Conservation (phyloP, 92 coral and sea anemone genomes). For the Phymanthus crucifer region DNA sequence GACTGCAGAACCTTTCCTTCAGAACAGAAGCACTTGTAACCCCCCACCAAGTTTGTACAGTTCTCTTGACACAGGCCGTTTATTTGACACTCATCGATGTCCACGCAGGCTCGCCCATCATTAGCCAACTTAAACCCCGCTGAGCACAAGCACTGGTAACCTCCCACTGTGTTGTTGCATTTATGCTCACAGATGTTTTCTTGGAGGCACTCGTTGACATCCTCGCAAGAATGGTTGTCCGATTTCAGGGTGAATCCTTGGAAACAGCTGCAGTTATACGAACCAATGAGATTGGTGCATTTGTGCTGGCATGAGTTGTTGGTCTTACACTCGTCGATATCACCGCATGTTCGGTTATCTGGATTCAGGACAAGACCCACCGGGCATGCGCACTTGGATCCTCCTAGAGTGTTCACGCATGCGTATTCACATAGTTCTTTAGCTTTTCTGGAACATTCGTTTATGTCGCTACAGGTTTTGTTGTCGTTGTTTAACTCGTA, state of each 20-base stretch:
- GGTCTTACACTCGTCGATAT: conserved; percentile 47
- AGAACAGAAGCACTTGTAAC: conserved; percentile 35
- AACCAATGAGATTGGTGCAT: conserved; percentile 52
- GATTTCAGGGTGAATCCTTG: conserved; percentile 34
- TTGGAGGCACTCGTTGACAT: conserved; percentile 48
- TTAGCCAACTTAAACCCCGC: conserved; percentile 38
- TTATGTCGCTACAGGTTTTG: conserved; percentile 23
- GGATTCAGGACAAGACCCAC: conserved; percentile 13
- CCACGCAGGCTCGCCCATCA: conserved; percentile 27
- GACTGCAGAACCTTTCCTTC: conserved; percentile 23
- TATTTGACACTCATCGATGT: neutral
- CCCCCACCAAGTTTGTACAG: conserved; percentile 28
- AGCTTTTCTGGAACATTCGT: conserved; percentile 27
- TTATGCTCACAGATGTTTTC: conserved; percentile 10
- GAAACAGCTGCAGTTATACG: conserved; percentile 49
- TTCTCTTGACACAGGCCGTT: conserved; percentile 22
- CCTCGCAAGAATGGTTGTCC: conserved; percentile 47
- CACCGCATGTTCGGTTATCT: conserved; percentile 50
- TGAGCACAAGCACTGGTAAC: conserved; percentile 51
- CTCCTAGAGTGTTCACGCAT: conserved; percentile 32
- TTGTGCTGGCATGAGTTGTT: conserved; percentile 40
- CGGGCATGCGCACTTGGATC: conserved; percentile 30
- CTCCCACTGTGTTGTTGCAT: conserved; percentile 50
- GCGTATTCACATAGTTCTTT: conserved; percentile 24
- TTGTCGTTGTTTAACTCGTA: conserved; percentile 28